Evolutionary conservation across 2,797 vertebrate genomes (phyloP).

Genomic region (Micromesistius poutassou): DNA sequence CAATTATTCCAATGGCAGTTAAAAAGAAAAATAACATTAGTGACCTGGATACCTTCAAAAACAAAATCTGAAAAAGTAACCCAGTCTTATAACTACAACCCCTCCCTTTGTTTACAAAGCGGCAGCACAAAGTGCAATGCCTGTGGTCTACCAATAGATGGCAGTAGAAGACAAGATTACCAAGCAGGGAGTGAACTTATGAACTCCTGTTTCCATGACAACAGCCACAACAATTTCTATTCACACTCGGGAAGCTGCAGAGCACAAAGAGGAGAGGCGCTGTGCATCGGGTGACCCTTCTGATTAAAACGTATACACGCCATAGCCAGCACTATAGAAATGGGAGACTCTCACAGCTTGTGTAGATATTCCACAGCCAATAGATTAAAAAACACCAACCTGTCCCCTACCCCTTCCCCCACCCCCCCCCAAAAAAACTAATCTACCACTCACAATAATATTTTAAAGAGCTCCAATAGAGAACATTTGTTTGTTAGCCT

Average conservation of each 20-base stretch:
- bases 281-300: conserved; percentile 22
- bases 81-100: neutral
- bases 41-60: neutral
- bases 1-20: neutral
- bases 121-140: conserved; percentile 12
- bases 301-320: neutral
- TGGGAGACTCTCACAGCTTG: neutral
- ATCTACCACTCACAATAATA: neutral
- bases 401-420: neutral
- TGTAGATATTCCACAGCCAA: neutral
- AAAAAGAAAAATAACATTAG: neutral
- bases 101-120: neutral
- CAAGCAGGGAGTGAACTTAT: conserved; percentile 62
- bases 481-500: neutral
- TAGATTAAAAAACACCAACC: neutral
- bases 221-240: conserved; percentile 59
- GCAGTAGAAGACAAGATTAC: conserved; percentile 48
- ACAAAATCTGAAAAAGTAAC: neutral
- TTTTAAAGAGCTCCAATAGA: too few relatives aligned
- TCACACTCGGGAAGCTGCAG: conserved; percentile 23
- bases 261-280: conserved; percentile 24
- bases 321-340: neutral
- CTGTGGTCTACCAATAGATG: conserved; percentile 52
- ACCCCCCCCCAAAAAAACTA: neutral
- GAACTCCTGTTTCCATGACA: conserved; percentile 70